phyloP scores from a whole-genome alignment of 2,113 vertebrate genomes.

The rat (Rattus norvegicus) region GRCr8 NC_086023.1:167714001-167714500 shows the following conservation, averaged over 20 bases:
- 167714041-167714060: no score
- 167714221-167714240: neutral
- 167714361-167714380: neutral
- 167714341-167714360: neutral
- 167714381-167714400: neutral
- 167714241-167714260: neutral
- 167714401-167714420: no score
- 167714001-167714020: neutral
- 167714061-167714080: neutral
- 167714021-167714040: neutral
- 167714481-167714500: neutral
- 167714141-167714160: neutral
- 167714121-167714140: neutral
- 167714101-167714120: neutral
- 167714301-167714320: neutral
- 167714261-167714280: neutral
- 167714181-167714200: neutral
- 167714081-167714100: slow-evolving; percentile 4
- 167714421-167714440: neutral
- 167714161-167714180: neutral
- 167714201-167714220: neutral
- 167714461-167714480: neutral
- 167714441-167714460: neutral
- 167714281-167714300: neutral
- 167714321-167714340: neutral